A percentile compares a stretch with the other conserved stretches of the same genome.
These are phyloP conservation scores for Thecocarcelia acutangulata DNA, from an alignment of 2,888 invertebrate species.

Conservation along the genomic window DNA sequence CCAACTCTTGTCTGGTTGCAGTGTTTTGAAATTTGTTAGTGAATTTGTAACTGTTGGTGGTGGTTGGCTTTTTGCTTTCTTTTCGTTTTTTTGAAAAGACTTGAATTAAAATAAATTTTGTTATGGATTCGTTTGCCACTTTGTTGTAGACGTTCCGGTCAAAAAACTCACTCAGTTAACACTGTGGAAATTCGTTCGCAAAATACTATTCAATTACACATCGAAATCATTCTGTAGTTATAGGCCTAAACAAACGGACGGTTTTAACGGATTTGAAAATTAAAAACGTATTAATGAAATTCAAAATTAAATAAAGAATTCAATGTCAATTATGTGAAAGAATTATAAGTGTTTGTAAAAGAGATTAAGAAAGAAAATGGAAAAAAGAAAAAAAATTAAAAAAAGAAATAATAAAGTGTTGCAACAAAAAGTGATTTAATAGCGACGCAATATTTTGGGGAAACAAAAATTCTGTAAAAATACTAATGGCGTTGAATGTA, in stretches of 20 bases:
- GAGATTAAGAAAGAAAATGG: slow-evolving; percentile 16
- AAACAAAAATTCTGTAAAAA: slow-evolving; percentile 10
- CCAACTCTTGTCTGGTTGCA: slow-evolving; percentile 29
- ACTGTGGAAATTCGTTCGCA: slow-evolving; percentile 43
- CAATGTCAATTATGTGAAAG: background rate
- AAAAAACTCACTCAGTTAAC: slow-evolving; percentile 42
- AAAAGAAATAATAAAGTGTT: background rate
- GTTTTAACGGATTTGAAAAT: slow-evolving; percentile 63
- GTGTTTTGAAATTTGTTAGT: slow-evolving; percentile 6
- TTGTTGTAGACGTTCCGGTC: slow-evolving; percentile 41
- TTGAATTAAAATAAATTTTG: slow-evolving; percentile 30
- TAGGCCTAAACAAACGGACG: slow-evolving; percentile 81
- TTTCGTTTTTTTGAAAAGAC: too few relatives aligned
- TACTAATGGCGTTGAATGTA: background rate
- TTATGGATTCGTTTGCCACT: slow-evolving; percentile 49
- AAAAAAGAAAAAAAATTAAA: slow-evolving; percentile 24
- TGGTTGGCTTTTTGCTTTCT: slow-evolving; percentile 48
- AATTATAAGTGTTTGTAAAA: slow-evolving; percentile 13
- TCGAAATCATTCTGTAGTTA: slow-evolving; percentile 80
- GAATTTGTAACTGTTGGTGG: background rate
- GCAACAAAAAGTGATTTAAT: slow-evolving; percentile 9
- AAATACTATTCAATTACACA: slow-evolving; percentile 72
- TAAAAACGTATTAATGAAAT: slow-evolving; percentile 15
- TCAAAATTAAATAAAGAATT: slow-evolving; percentile 2
- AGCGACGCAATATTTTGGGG: background rate